phyloP scores from a whole-genome alignment of 2,113 vertebrate species.

The Hippopotamus amphibius region DNA sequence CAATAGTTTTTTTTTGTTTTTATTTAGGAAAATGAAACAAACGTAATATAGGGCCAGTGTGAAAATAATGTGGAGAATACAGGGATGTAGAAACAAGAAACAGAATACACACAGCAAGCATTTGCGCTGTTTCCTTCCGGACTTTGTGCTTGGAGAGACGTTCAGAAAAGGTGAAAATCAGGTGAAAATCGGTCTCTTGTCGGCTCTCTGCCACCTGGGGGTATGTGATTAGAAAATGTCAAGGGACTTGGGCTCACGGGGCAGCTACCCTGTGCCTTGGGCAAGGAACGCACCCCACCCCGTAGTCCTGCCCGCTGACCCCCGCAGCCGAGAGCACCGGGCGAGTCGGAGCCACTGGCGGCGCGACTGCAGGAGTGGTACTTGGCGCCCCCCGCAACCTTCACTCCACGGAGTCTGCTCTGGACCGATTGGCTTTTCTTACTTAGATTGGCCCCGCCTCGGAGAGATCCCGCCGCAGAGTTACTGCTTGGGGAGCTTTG shows the following conservation, averaged over 20 bases:
- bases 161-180: background rate
- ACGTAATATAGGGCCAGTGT: background rate
- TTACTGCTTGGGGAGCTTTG: background rate
- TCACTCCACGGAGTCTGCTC: background rate
- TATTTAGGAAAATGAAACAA: background rate
- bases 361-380: accelerated
- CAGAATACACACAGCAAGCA: background rate
- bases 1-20: background rate
- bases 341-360: accelerated
- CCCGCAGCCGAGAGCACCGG: background rate
- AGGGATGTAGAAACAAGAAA: background rate
- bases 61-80: background rate
- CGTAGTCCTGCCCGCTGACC: accelerated
- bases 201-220: background rate
- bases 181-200: background rate
- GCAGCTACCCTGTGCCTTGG: background rate
- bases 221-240: background rate
- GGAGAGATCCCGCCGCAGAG: accelerated
- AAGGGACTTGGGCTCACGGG: background rate
- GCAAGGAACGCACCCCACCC: background rate
- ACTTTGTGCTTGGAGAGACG: background rate
- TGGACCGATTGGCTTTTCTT: accelerated
- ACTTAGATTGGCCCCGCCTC: background rate
- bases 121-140: background rate
- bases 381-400: accelerated